Conservation (phyloP, 2,888 invertebrate species). For the Erebia ligea region DNA sequence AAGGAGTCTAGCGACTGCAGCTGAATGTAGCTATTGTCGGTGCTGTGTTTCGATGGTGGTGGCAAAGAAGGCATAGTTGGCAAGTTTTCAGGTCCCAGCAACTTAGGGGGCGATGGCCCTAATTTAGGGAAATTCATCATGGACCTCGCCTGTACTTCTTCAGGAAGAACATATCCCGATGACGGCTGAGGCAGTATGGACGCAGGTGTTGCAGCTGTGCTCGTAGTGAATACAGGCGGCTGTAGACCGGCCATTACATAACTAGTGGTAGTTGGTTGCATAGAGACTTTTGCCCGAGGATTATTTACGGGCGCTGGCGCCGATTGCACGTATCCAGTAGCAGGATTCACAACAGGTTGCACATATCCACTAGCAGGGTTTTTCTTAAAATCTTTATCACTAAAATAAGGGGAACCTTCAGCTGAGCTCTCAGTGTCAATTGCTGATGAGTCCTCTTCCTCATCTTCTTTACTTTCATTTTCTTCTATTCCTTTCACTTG, state of each 20-base stretch:
- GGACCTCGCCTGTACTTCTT: conserved; percentile 66
- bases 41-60: conserved; percentile 60
- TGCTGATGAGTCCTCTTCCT: conserved; percentile 57
- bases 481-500: conserved; percentile 53
- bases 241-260: conserved; percentile 75
- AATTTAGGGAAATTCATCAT: conserved; percentile 65
- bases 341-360: conserved; percentile 54
- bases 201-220: conserved; percentile 53
- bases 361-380: conserved; percentile 66
- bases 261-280: conserved; percentile 67
- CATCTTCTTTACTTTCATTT: conserved; percentile 53
- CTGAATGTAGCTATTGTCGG: conserved; percentile 74
- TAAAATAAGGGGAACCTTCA: conserved; percentile 64
- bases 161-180: conserved; percentile 71
- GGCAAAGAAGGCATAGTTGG: conserved; percentile 75
- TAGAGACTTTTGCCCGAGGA: conserved; percentile 45
- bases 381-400: conserved; percentile 63
- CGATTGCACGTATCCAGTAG: conserved; percentile 62
- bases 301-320: conserved; percentile 53
- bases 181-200: conserved; percentile 55
- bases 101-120: conserved; percentile 62
- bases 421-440: conserved; percentile 61
- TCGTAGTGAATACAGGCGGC: conserved; percentile 69
- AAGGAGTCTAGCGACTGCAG: conserved; percentile 71
- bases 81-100: conserved; percentile 72